Evolutionary conservation across 2,888 invertebrate genomes (phyloP).

Genomic region (Protophormia terraenovae): DNA sequence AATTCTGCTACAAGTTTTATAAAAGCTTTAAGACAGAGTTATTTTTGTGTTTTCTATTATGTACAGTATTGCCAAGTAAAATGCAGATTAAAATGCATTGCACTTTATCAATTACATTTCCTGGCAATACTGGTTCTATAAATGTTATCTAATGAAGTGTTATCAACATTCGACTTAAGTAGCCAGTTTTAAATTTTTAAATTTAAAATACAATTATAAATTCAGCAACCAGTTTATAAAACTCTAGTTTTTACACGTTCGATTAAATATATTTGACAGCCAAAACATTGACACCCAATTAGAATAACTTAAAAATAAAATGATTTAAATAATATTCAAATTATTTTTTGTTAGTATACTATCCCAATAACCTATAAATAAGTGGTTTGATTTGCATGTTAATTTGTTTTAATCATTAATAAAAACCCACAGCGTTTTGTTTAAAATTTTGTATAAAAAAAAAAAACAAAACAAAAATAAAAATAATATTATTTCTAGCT

Average conservation of each 20-base stretch:
- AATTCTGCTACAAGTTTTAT: too few relatives aligned
- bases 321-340: conserved; percentile 30
- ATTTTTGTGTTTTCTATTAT: too few relatives aligned
- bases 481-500: conserved; percentile 1
- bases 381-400: conserved; percentile 42
- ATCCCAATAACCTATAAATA: not conserved
- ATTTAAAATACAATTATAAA: not conserved
- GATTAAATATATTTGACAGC: not conserved
- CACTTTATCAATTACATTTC: too few relatives aligned
- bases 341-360: not conserved
- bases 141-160: too few relatives aligned
- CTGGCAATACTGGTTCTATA: too few relatives aligned
- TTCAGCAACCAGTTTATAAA: not conserved
- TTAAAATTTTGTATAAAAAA: conserved; percentile 32
- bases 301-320: conserved; percentile 26
- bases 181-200: too few relatives aligned
- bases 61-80: too few relatives aligned
- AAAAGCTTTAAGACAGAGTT: too few relatives aligned
- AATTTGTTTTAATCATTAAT: conserved; percentile 54
- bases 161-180: too few relatives aligned
- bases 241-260: conserved; percentile 23
- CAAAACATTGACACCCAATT: conserved; percentile 31
- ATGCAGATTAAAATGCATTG: too few relatives aligned
- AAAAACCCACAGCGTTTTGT: conserved; percentile 51
- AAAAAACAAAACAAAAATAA: not conserved